Conservation (phyloP, 1,140 invertebrate species). For the Yoshiicerus persimilis region DNA sequence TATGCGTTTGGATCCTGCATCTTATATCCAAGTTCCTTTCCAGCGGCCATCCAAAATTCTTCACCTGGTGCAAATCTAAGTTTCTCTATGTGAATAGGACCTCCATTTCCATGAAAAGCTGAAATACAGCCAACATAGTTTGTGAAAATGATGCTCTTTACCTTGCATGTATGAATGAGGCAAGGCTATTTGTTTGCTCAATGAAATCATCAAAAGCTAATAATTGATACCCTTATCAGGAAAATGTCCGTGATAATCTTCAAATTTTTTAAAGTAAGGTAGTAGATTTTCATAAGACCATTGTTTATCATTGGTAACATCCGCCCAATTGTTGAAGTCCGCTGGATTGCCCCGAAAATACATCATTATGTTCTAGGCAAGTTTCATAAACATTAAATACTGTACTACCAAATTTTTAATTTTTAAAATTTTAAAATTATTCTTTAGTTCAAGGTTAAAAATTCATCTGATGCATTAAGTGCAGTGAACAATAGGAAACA, state of each 20-base stretch:
- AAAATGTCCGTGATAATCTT: constrained; percentile 60
- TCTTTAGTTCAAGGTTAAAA: too few species aligned
- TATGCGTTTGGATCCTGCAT: constrained; percentile 72
- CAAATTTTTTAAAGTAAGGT: constrained; percentile 83
- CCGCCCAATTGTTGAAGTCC: constrained; percentile 68
- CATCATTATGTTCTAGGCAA: constrained; percentile 61
- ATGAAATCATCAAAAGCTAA: background rate
- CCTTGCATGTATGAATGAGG: background rate
- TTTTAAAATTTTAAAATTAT: too few species aligned
- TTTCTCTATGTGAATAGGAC: constrained; percentile 31
- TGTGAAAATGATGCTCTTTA: background rate
- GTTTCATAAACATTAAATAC: background rate
- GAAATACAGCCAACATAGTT: background rate
- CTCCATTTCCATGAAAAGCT: constrained; percentile 49
- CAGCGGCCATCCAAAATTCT: constrained; percentile 61
- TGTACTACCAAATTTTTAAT: too few species aligned
- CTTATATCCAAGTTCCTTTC: constrained; percentile 68
- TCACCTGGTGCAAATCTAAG: constrained; percentile 14
- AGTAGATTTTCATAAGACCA: constrained; percentile 65
- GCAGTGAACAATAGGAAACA: too few species aligned
- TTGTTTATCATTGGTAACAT: constrained; percentile 55
- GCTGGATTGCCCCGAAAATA: constrained; percentile 64
- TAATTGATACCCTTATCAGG: constrained; percentile 38
- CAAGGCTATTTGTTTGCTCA: too few species aligned
- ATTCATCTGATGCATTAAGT: too few species aligned